Percentiles rank a stretch among this genome's conserved stretches.
Conservation (phyloP, 37 sponge, comb jelly and placozoan species). For the Bolinopsis microptera region DNA sequence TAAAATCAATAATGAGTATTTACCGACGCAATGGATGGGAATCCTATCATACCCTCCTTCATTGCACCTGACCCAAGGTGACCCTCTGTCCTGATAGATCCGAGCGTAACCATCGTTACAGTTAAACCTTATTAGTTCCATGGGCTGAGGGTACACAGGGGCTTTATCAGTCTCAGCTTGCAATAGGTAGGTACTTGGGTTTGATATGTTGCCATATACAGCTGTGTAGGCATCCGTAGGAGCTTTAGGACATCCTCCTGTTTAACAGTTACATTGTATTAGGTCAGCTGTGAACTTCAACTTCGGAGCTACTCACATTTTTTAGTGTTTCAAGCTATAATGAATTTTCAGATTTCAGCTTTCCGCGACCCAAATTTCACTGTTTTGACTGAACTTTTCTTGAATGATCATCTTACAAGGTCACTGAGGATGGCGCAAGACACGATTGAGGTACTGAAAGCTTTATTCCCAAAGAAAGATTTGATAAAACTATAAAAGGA, state of each 20-base stretch:
- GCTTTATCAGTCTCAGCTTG: background rate
- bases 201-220: background rate
- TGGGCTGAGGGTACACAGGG: constrained; percentile 33
- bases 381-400: no score
- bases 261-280: background rate
- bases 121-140: background rate
- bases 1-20: background rate
- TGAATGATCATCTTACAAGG: no score
- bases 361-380: no score
- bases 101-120: background rate
- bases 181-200: background rate
- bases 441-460: no score
- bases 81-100: background rate
- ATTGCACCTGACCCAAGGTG: constrained; percentile 22
- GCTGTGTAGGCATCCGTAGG: constrained; percentile 21
- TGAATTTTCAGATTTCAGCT: no score
- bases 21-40: background rate
- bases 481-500: no score
- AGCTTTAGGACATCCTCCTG: constrained; percentile 13
- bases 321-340: no score
- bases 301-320: no score
- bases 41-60: constrained; percentile 41
- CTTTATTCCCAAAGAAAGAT: no score
- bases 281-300: background rate
- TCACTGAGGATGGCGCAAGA: no score